Evolutionary conservation across 1,140 invertebrate species (phyloP).

Genomic region (Heliconius nattereri): DNA sequence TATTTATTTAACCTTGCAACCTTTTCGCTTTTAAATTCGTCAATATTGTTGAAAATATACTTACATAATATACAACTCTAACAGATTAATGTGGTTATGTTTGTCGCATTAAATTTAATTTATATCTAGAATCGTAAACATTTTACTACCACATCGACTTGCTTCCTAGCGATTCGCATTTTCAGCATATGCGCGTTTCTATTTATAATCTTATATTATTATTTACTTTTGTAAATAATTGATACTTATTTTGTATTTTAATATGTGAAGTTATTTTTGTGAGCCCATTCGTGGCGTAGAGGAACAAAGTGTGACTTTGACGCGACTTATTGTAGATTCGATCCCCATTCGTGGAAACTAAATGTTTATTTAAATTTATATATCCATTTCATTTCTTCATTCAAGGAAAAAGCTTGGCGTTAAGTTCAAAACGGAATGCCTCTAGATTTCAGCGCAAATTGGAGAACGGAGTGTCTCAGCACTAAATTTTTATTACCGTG

Average conservation of each 20-base stretch:
- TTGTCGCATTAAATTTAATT: constrained; percentile 59
- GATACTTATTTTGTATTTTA: constrained; percentile 17
- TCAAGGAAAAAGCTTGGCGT: too few species aligned
- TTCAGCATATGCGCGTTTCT: constrained; percentile 37
- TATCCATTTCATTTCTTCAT: too few species aligned
- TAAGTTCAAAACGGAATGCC: too few species aligned
- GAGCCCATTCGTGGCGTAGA: too few species aligned
- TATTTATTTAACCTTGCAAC: not conserved
- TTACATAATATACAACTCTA: not conserved
- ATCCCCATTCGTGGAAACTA: too few species aligned
- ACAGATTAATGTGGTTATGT: constrained; percentile 44
- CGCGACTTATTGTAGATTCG: too few species aligned
- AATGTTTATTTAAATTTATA: too few species aligned
- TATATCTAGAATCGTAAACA: constrained; percentile 64
- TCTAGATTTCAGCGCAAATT: too few species aligned
- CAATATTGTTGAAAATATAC: not conserved
- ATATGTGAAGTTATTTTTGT: not conserved
- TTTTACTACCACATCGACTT: constrained; percentile 54
- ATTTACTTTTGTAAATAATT: not conserved
- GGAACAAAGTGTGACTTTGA: too few species aligned
- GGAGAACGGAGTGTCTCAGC: too few species aligned
- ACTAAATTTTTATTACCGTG: too few species aligned
- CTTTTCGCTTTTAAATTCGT: not conserved
- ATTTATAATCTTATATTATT: constrained; percentile 26
- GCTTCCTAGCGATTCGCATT: constrained; percentile 45